Conservation (phyloP, 2,797 vertebrate genomes). For the Mormyrus hasselquistii region DNA sequence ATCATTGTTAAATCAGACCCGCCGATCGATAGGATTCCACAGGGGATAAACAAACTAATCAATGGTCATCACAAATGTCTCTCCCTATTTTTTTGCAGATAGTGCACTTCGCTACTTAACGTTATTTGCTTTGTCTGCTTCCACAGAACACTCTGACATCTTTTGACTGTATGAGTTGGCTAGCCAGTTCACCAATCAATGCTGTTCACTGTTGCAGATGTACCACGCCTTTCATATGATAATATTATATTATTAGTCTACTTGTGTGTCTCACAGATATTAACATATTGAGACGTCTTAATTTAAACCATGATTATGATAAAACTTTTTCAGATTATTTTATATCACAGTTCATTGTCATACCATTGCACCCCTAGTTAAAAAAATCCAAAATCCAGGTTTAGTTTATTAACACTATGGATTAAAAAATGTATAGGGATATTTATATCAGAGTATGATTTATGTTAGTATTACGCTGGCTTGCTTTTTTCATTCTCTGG, state of each 20-base stretch:
- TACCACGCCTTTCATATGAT: not conserved
- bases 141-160: not conserved
- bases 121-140: not conserved
- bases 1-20: not conserved
- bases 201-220: not conserved
- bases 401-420: too few relatives aligned
- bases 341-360: too few relatives aligned
- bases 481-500: not conserved
- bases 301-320: too few relatives aligned
- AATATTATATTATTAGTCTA: not conserved
- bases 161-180: not conserved
- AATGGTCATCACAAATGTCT: not conserved
- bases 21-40: not conserved
- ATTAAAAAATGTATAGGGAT: not conserved
- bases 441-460: not conserved
- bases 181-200: not conserved
- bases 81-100: not conserved
- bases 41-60: not conserved
- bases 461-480: not conserved
- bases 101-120: not conserved
- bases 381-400: too few relatives aligned
- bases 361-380: too few relatives aligned
- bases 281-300: not conserved
- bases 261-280: not conserved
- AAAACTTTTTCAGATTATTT: too few relatives aligned